Base-by-base conservation (phyloP, 2,113 vertebrate genomes). In the Oreochromis tanganicae region DNA sequence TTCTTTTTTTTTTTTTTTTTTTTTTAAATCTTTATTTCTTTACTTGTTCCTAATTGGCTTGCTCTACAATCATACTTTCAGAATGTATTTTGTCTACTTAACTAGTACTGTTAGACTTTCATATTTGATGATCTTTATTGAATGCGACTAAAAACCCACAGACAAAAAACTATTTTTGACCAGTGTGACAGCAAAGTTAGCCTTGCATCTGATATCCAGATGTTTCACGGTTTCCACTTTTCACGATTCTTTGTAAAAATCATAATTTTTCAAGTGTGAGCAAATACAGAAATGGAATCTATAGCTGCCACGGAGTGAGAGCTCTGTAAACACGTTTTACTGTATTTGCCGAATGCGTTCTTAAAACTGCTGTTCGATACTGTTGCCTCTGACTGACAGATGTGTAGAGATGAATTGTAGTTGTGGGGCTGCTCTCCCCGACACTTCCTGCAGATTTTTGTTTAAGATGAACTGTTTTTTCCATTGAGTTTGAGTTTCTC, bases 381-480 rank as follows among this genome's bases (percentile, higher is more conserved):
- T 11, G 19, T 88, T 87, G 87, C 88, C 91, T 88, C 85, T 90
- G 85, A 82, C 71, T 50, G n/a, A 87, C 73, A 34, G 8, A 14
- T 82, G 19, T 55, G 57, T 66, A 55, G 59, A 88, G 78, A 57
- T 79, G 34, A 55, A 16, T 82, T 19, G 5, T 57, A 68, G 5
- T 71, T 75, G 41, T 24, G 52, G 46, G 84, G 66, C 50, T 66
- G 16, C 57, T 89, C 82, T 79, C 13, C 57, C 57, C 1, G 9
- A 61, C 9, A 61, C 57, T 19, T 29, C 68, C 34, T 24, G 29
- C 54, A 43, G 43, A 12, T 66, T 82, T 6, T 75, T 48, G 14
- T 75, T 75, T 46, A 17, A 46, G 68, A 29, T 75, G 5, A 16
- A 5, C 96, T 46, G 13, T 82, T 66, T 66, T 24, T 21, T 87